Evolutionary conservation across 2,113 vertebrate genomes (phyloP).

Genomic region (Dipodomys spectabilis): DNA sequence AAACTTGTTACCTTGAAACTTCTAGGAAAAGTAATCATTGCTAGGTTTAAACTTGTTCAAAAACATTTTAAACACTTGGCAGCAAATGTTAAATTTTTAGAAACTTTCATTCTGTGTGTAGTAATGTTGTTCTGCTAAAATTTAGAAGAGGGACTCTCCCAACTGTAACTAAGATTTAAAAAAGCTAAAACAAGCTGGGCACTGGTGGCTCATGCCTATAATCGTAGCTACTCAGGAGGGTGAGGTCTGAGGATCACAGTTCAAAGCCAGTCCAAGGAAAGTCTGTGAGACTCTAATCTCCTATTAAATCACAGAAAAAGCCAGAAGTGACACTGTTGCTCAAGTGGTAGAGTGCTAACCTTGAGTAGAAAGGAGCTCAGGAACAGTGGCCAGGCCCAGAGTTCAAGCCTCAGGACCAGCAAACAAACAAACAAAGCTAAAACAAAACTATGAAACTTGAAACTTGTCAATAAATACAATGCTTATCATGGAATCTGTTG

Average conservation of each 20-base stretch:
- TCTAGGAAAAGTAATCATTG: not conserved
- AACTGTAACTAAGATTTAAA: not conserved
- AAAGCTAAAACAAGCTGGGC: no score
- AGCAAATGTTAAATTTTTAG: not conserved
- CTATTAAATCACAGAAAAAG: no score
- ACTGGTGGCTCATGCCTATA: no score
- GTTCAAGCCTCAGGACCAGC: no score
- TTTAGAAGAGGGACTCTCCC: not conserved
- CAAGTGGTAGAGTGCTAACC: no score
- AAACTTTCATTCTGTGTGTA: not conserved
- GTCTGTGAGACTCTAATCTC: no score
- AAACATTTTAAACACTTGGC: constrained; percentile 19
- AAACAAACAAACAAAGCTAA: not conserved
- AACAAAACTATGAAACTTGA: not conserved
- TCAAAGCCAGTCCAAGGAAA: no score
- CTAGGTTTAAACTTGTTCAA: not conserved
- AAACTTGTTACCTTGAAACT: not conserved
- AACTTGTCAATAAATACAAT: not conserved
- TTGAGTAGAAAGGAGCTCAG: no score
- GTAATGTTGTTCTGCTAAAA: not conserved
- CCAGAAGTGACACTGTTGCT: no score
- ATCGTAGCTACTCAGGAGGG: no score
- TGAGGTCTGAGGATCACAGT: no score
- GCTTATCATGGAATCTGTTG: not conserved
- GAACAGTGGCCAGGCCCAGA: no score